Evolutionary conservation across 2,797 vertebrate species (phyloP), one percentile per base, ranked within the genome.

Genomic region (Darevskia mixta): DNA sequence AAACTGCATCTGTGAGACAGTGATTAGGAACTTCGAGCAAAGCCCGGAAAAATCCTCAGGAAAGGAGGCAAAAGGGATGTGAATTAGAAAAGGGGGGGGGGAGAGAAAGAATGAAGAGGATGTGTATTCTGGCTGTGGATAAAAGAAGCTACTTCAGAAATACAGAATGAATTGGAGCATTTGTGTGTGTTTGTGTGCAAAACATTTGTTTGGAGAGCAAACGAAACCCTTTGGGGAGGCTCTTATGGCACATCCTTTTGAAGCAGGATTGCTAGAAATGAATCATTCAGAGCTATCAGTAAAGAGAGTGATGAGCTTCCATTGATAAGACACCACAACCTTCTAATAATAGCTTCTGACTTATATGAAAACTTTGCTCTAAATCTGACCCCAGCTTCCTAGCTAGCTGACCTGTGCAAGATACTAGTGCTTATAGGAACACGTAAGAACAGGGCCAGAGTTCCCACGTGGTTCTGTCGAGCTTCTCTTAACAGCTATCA

Each of bases 101-200:
- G 71, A n/a, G 61, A 84, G 83, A 83, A 69, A 87, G 90, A 91
- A 55, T 79, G 87, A 88, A 84, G 89, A 85, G 85, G 86, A 85
- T 93, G 93, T 93, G 89, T 93, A 91, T 93, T 92, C 94, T 95
- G 95, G 94, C 94, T 92, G 77, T 23, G 81, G 95, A 96, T 94
- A 86, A 95, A 95, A 96, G 95, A 43, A 90, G 27, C 76, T 20
- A 18, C 89, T 94, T 94, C 88, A 95, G 94, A 93, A 93, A 89
- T n/a, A 18, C 91, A 91, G 85, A 91, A 91, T 2, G 86, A 93
- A 93, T 80, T 25, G 71, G 89, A 90, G 83, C 92, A 78, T 87
- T 89, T 87, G 85, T 78, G 58, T 38, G 29, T 20, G n/a, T 32
- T 5, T 20, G 3, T 27, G 20, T n/a, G 35, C 29, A 76, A 77